Percentiles rank a stretch among this genome's conserved stretches.
phyloP scores from a whole-genome alignment of 2,888 invertebrate species.

The Pecten maximus region DNA sequence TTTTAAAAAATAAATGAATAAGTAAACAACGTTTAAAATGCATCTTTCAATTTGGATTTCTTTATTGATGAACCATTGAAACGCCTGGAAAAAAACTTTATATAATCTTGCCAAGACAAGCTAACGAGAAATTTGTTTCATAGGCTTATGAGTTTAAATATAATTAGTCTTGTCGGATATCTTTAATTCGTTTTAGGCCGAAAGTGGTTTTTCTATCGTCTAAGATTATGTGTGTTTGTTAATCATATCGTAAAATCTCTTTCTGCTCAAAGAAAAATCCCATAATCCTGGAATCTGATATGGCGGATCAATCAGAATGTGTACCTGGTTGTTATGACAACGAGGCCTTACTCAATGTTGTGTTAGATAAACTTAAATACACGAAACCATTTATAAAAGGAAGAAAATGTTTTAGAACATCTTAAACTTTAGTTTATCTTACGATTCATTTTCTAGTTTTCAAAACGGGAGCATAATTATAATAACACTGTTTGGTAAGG shows the following conservation, averaged over 20 bases:
- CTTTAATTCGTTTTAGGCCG: neutral
- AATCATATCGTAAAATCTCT: neutral
- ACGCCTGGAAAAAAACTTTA: neutral
- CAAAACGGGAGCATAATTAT: neutral
- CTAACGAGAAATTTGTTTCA: neutral
- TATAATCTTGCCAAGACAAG: neutral
- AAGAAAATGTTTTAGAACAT: neutral
- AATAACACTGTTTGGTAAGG: too few species aligned
- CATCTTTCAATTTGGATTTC: neutral
- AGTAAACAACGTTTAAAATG: too few species aligned
- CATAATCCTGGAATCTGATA: neutral
- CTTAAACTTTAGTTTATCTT: neutral
- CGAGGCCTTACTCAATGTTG: neutral
- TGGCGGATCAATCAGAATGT: neutral
- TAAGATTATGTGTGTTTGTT: neutral
- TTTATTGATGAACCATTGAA: neutral
- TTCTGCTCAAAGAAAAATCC: constrained; percentile 6
- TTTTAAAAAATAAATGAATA: too few species aligned
- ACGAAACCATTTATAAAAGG: neutral
- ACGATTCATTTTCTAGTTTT: neutral
- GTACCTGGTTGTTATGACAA: neutral
- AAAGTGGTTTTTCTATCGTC: neutral
- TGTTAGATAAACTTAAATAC: neutral
- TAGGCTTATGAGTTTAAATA: neutral
- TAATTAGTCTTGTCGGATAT: neutral